phyloP scores from a whole-genome alignment of 1,140 invertebrate species.

The Subanguina moxae region DNA sequence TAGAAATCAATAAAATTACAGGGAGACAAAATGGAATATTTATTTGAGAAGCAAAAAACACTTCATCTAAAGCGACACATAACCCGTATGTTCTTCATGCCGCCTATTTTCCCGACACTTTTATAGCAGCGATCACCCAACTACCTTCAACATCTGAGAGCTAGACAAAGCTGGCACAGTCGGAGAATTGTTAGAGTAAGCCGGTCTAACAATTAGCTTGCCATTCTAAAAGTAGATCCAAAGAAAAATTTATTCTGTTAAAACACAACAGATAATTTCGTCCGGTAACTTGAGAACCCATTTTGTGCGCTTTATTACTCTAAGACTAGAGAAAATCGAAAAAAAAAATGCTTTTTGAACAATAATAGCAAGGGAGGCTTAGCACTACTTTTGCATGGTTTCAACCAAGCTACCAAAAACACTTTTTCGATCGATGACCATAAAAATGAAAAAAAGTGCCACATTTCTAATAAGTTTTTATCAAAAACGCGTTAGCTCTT shows the following conservation, averaged over 20 bases:
- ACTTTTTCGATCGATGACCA: background rate
- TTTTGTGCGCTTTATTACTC: background rate
- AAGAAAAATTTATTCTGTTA: too few relatives aligned
- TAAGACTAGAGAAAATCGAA: conserved; percentile 10
- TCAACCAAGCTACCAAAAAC: too few relatives aligned
- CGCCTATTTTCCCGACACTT: background rate
- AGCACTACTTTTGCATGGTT: too few relatives aligned
- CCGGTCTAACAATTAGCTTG: conserved; percentile 59
- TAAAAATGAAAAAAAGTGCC: background rate
- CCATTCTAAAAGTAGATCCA: conserved; percentile 59
- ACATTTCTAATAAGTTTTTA: background rate
- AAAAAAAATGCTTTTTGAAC: too few relatives aligned
- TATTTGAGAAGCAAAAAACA: too few relatives aligned
- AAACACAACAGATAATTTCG: too few relatives aligned
- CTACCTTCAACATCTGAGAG: background rate
- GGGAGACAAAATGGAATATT: too few relatives aligned
- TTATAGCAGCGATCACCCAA: background rate
- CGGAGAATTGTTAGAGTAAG: conserved; percentile 18
- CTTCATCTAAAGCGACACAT: background rate
- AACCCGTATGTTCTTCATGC: background rate
- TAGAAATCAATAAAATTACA: too few relatives aligned
- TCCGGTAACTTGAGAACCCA: too few relatives aligned
- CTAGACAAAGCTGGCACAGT: background rate
- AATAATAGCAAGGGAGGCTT: too few relatives aligned
- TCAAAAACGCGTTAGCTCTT: background rate